Conservation (phyloP, 1,140 invertebrate genomes). For the Babylonia areolata region DNA sequence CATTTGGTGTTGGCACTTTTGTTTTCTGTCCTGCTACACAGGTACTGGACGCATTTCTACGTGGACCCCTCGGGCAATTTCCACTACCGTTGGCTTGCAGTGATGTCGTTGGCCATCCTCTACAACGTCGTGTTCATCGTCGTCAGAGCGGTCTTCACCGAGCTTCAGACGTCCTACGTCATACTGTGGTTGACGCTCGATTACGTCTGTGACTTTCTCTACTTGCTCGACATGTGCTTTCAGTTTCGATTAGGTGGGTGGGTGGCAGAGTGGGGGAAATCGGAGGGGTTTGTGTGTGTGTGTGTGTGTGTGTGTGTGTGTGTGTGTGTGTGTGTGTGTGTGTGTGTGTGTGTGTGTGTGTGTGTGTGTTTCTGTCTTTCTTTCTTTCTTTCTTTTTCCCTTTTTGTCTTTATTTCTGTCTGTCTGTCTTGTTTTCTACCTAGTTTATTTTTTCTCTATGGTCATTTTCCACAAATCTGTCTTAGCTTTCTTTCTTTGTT, state of each 20-base stretch:
- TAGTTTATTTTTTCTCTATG: too few relatives aligned
- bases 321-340: too few relatives aligned
- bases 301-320: too few relatives aligned
- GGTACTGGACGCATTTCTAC: slow-evolving; percentile 74
- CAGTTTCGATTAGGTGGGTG: slow-evolving; percentile 92
- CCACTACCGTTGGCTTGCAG: slow-evolving; percentile 87
- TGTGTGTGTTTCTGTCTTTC: too few relatives aligned
- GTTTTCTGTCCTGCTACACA: slow-evolving; percentile 51
- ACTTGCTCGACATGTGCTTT: slow-evolving; percentile 90
- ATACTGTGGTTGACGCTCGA: slow-evolving; percentile 86
- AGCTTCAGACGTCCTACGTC: slow-evolving; percentile 86
- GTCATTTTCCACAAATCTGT: too few relatives aligned
- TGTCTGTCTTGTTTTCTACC: neutral
- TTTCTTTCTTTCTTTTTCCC: too few relatives aligned
- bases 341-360: too few relatives aligned
- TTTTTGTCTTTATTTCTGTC: neutral
- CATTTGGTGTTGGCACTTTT: too few relatives aligned
- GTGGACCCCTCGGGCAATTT: slow-evolving; percentile 77
- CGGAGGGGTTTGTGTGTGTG: too few relatives aligned
- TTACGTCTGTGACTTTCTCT: slow-evolving; percentile 91
- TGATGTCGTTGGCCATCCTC: slow-evolving; percentile 90
- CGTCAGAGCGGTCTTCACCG: slow-evolving; percentile 92
- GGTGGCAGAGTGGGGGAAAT: too few relatives aligned
- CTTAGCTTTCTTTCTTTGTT: too few relatives aligned
- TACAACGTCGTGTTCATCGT: slow-evolving; percentile 96